Percentiles rank a stretch among this genome's conserved stretches.
Evolutionary conservation across 2,888 invertebrate species (phyloP).

Genomic region (Pharmacophagus antenor): DNA sequence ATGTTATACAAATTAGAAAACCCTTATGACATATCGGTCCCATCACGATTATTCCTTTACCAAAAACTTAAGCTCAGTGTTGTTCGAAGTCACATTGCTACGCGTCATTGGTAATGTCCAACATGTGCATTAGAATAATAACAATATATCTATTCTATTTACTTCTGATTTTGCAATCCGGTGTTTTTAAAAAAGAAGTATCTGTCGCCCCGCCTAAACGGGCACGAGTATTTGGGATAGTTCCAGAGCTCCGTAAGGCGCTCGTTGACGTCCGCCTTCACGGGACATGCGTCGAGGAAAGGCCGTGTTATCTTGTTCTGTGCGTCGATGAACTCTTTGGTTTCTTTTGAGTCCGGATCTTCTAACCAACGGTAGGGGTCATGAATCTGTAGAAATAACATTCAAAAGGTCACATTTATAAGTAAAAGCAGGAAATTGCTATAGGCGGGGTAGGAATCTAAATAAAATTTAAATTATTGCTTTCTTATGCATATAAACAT

Average conservation of each 20-base stretch:
- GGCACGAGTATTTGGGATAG: constrained; percentile 96
- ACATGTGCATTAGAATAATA: not conserved
- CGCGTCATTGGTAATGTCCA: not conserved
- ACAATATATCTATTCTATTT: constrained; percentile 32
- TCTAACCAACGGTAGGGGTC: constrained; percentile 99
- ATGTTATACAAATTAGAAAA: too few species aligned
- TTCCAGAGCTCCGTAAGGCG: constrained; percentile 96
- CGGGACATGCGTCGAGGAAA: constrained; percentile 88
- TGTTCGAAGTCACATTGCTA: too few species aligned
- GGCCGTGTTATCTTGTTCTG: constrained; percentile 94
- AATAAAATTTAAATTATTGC: not conserved
- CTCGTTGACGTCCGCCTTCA: constrained; percentile 86
- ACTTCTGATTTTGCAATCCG: constrained; percentile 98
- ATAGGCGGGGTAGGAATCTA: too few species aligned
- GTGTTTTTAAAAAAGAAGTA: constrained; percentile 97
- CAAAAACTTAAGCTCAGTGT: too few species aligned
- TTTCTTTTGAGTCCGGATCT: constrained; percentile 95
- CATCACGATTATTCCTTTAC: too few species aligned
- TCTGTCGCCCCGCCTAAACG: constrained; percentile 88
- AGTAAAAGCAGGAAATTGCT: not conserved
- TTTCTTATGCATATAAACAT: too few species aligned
- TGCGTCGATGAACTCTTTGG: constrained; percentile 92
- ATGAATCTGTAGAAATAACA: constrained; percentile 77
- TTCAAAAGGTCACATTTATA: not conserved
- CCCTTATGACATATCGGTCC: too few species aligned